A percentile compares a stretch with the other conserved stretches of the same genome.
phyloP scores from a whole-genome alignment of 1,140 invertebrate genomes.

The Himalopsyche phryganea region DNA sequence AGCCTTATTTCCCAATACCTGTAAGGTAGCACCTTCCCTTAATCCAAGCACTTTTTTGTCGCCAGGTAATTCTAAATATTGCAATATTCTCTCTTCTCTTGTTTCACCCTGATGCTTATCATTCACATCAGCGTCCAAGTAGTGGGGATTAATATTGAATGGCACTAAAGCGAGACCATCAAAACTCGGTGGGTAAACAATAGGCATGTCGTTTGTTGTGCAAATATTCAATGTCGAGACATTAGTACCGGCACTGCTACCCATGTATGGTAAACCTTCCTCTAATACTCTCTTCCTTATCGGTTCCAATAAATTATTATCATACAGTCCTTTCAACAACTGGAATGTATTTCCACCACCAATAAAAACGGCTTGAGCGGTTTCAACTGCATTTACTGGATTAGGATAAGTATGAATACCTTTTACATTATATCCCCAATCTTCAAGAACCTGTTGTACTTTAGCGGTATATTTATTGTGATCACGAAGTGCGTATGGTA shows the following conservation, averaged over 20 bases:
- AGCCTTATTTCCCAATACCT: conserved; percentile 58
- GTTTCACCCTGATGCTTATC: conserved; percentile 73
- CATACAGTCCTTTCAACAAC: conserved; percentile 67
- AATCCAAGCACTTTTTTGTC: conserved; percentile 63
- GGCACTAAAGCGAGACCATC: conserved; percentile 69
- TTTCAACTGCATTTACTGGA: conserved; percentile 55
- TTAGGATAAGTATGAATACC: conserved; percentile 61
- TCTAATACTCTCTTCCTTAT: conserved; percentile 62
- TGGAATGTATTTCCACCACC: conserved; percentile 79
- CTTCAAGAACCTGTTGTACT: conserved; percentile 57
- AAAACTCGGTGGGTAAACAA: conserved; percentile 72
- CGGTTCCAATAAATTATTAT: conserved; percentile 61
- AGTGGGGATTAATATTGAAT: conserved; percentile 86
- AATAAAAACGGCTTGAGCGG: conserved; percentile 69
- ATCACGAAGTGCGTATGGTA: conserved; percentile 70
- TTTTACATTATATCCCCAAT: conserved; percentile 63
- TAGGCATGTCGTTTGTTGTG: conserved; percentile 86
- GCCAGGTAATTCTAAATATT: conserved; percentile 61
- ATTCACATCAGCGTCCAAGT: conserved; percentile 61
- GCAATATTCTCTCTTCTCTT: conserved; percentile 65
- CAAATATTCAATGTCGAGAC: conserved; percentile 73
- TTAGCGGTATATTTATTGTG: conserved; percentile 65
- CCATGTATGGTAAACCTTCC: conserved; percentile 71
- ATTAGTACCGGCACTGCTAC: conserved; percentile 80
- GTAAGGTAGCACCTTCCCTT: conserved; percentile 65